Percentiles rank a stretch among this genome's conserved stretches.
phyloP scores from a whole-genome alignment of 2,797 vertebrate genomes.

The Sebastolobus alascanus region DNA sequence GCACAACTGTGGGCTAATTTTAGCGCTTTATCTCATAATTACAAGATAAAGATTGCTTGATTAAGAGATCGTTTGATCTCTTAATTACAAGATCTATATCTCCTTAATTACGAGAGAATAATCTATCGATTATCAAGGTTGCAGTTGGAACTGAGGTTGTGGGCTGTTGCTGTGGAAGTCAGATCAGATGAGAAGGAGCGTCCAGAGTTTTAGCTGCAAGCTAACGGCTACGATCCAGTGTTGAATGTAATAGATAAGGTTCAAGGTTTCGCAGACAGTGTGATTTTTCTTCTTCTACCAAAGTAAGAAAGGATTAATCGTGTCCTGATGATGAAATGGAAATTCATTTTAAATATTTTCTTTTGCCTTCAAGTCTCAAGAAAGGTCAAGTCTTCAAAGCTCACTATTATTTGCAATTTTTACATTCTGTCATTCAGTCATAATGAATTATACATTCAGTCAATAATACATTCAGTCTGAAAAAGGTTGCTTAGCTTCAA shows the following conservation, averaged over 20 bases:
- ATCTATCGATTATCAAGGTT: conserved; percentile 8
- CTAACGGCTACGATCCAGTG: not conserved
- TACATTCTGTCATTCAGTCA: not conserved
- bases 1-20: not conserved
- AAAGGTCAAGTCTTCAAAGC: not conserved
- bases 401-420: not conserved
- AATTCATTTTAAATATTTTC: not conserved
- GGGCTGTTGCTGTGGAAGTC: not conserved
- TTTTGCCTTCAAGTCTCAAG: not conserved
- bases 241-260: not conserved
- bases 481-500: not conserved
- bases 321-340: not conserved
- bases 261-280: not conserved
- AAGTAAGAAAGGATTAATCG: not conserved
- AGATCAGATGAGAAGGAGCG: conserved; percentile 19
- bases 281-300: not conserved
- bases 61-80: conserved; percentile 8
- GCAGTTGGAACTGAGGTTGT: not conserved
- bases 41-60: conserved; percentile 13
- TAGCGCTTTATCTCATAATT: not conserved
- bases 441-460: too few species aligned
- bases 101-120: conserved; percentile 17
- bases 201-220: not conserved
- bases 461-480: too few species aligned
- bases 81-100: conserved; percentile 21